phyloP scores from a whole-genome alignment of 2,888 invertebrate species.

The Lycophotia porphyrea region DNA sequence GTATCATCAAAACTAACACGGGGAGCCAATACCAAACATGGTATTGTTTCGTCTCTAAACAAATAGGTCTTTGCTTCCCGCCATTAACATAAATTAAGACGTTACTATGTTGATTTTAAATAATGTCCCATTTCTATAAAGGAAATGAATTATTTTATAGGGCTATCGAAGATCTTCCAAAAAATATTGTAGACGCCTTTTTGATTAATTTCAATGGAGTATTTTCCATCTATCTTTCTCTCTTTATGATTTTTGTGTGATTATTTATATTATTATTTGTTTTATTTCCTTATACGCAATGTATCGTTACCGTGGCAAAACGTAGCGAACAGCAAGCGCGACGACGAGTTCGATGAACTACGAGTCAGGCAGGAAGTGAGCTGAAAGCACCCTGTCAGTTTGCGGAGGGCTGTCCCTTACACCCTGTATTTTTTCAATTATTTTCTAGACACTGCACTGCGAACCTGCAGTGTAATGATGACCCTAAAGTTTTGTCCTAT shows the following conservation, averaged over 20 bases:
- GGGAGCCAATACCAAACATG: slow-evolving; percentile 38
- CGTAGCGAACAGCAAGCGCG: too few relatives aligned
- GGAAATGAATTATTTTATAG: slow-evolving; percentile 45
- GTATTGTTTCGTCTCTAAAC: slow-evolving; percentile 56
- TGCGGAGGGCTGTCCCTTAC: too few relatives aligned
- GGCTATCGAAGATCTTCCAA: slow-evolving; percentile 28
- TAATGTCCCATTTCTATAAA: slow-evolving; percentile 47
- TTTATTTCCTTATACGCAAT: too few relatives aligned
- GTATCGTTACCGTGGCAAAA: too few relatives aligned
- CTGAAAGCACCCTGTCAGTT: too few relatives aligned
- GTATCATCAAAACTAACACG: slow-evolving; percentile 51
- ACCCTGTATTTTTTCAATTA: neutral
- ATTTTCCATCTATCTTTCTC: neutral
- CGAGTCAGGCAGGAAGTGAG: too few relatives aligned
- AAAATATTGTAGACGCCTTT: neutral
- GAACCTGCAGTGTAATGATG: neutral
- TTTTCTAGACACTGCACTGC: neutral
- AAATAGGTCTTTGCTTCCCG: slow-evolving; percentile 46
- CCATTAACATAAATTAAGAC: slow-evolving; percentile 65
- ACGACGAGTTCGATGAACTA: too few relatives aligned
- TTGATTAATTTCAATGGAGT: neutral
- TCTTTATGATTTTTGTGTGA: neutral
- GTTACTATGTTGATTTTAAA: slow-evolving; percentile 51
- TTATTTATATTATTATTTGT: too few relatives aligned
- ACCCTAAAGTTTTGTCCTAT: neutral